Base-by-base conservation (phyloP, 2,797 vertebrate genomes). In the Carapus acus region DNA sequence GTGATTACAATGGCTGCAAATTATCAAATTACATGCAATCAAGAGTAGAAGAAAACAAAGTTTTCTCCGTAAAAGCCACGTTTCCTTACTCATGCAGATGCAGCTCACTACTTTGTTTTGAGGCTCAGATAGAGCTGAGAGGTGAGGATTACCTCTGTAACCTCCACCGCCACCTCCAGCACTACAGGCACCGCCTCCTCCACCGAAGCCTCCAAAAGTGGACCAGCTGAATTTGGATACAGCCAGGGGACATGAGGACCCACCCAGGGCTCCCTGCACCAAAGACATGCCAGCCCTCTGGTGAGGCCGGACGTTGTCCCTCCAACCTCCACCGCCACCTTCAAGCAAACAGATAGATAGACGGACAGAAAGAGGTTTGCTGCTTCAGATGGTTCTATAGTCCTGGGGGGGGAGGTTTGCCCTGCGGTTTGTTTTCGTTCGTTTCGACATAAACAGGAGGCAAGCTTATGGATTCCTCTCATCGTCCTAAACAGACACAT, bases 121-220 rank as follows among this genome's bases (percentile, higher is more conserved):
- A n/a, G n/a, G n/a, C n/a, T n/a, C n/a, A n/a, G n/a, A n/a, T n/a
- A n/a, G n/a, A n/a, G n/a, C 18, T 19, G 37, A 48, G 14, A 47
- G 19, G 31, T 33, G 14, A 15, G 0, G 7, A 1, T 77, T 81
- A 94, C 93, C 91, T 88, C 82, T 87, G 83, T 92, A 94, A 67
- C 93, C 92, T 62, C 91, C 92, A 0, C 93, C 91, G 2, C 92
- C 90, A 6, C 92, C 93, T 42, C 92, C 92, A 1, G 91, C 89
- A 11, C 90, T 90, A 76, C 94, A 96, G 29, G 92, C 90, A 7
- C 94, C 91, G 31, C 94, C 91, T 63, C 93, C 92, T 6, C 92
- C 91, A 49, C 92, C 91, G 55, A 94, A 94, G 17, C 93, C 93
- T 19, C 94, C 90, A 0, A 81, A 91, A 1, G 91, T 93, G 4